Evolutionary conservation across 1,140 invertebrate species (phyloP).

Genomic region (Trichonephila clavata): DNA sequence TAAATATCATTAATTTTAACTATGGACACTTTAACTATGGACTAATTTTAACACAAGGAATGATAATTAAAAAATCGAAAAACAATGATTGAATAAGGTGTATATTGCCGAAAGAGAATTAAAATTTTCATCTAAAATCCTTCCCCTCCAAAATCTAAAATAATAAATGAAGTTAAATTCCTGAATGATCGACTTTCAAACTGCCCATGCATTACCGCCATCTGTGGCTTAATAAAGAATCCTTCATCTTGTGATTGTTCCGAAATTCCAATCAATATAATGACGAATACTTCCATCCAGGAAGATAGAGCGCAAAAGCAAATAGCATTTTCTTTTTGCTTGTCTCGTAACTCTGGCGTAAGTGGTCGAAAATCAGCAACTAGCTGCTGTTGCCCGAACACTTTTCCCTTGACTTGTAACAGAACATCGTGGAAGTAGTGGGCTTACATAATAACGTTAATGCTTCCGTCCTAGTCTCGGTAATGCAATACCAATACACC

Average conservation of each 20-base stretch:
- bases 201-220: neutral
- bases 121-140: too few species aligned
- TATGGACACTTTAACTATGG: too few species aligned
- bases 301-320: neutral
- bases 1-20: too few species aligned
- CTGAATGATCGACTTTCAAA: neutral
- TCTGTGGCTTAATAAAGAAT: neutral
- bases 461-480: conserved; percentile 43
- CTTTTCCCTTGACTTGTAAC: neutral
- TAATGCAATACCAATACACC: conserved; percentile 74
- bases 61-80: too few species aligned
- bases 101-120: too few species aligned
- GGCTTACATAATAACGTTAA: conserved; percentile 69
- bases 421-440: conserved; percentile 9
- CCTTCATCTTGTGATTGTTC: neutral
- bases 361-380: conserved; percentile 11
- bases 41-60: too few species aligned
- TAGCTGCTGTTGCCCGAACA: conserved; percentile 17
- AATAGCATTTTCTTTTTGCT: neutral
- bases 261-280: conserved; percentile 18
- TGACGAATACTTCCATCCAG: conserved; percentile 25
- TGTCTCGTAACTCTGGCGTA: conserved; percentile 12
- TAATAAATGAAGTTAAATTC: neutral
- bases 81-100: too few species aligned
- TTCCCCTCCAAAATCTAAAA: too few species aligned